Base-by-base conservation (phyloP, 2,113 vertebrate species). In the Saimiri boliviensis region DNA sequence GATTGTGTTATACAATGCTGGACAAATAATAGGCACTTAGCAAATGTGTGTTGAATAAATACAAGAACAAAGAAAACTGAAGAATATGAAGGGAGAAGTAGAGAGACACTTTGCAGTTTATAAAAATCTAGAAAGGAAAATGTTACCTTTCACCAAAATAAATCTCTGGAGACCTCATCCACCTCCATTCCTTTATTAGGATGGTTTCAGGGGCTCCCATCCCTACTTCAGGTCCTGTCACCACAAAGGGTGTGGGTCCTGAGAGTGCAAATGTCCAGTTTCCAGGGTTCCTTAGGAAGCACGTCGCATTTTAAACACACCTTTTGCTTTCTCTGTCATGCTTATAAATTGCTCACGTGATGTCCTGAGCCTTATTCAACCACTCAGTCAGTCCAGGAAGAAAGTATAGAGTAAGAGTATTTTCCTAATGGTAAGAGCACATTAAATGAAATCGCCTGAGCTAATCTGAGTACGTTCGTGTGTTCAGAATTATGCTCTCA, bases 401-500 rank as follows among this genome's bases (percentile, higher is more conserved):
- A 60, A 73, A 54, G 37, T 47, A 40, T 21, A 21, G 10, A 71
- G 25, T 79, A 84, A 80, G 91, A 42, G 20, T 74, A 19, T 76
- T 85, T 89, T 86, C 73, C 83, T 92, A 82, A 76, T 16, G 20
- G 52, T 2, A 4, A 84, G 52, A 71, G 27, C 49, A 49, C 0
- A 0, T 71, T 80, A 49, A 94, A 37, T 84, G 23, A 54, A 92
- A 86, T 66, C 86, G 77, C 47, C 25, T 49, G 42, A 92, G 84
- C 81, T 83, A 60, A 63, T 71, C 60, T 42, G 66, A 92, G 81
- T 66, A 81, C 7, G 25, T 10, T 70, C 71, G 68, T 80, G 49
- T 80, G 20, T 52, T 92, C 85, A 88, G 49, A 82, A 91, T 94
- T 49, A 79, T 40, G 49, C 47, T 76, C 37, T 93, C 90, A 93